These are phyloP conservation scores for Netelia melanura DNA, from an alignment of 2,888 invertebrate genomes.

Conservation along the genomic window DNA sequence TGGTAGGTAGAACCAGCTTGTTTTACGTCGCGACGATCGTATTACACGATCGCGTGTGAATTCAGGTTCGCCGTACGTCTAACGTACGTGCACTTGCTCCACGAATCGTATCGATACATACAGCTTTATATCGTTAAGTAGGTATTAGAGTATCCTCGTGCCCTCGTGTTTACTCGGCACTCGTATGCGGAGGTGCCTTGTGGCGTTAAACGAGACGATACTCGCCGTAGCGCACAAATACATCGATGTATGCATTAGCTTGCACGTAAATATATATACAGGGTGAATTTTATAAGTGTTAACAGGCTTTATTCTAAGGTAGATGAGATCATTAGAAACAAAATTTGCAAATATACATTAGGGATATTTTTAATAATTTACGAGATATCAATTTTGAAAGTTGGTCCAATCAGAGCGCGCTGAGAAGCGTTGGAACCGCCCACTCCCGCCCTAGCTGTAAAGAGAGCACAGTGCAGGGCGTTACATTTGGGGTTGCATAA, in stretches of 20 bases:
- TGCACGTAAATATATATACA: neutral
- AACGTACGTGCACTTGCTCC: neutral
- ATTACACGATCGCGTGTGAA: neutral
- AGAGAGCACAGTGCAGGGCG: no score
- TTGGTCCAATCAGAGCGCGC: no score
- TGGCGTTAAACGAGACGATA: neutral
- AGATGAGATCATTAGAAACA: no score
- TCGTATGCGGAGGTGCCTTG: neutral
- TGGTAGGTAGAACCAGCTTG: neutral
- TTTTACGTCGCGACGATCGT: neutral
- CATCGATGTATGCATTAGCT: neutral
- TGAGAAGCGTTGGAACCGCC: no score
- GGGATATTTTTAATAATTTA: no score
- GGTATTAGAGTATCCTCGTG: neutral
- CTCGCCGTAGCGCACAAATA: neutral
- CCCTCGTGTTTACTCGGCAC: neutral
- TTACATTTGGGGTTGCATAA: no score
- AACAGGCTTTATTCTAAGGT: no score
- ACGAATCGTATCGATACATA: neutral
- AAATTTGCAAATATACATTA: no score
- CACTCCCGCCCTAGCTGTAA: no score
- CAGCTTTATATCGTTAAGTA: neutral
- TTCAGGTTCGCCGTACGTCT: neutral
- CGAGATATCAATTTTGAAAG: no score
- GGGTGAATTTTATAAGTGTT: no score